A percentile compares a stretch with the other conserved stretches of the same genome.
Evolutionary conservation across 2,888 invertebrate genomes (phyloP).

Genomic region (Tenthredo amoena): DNA sequence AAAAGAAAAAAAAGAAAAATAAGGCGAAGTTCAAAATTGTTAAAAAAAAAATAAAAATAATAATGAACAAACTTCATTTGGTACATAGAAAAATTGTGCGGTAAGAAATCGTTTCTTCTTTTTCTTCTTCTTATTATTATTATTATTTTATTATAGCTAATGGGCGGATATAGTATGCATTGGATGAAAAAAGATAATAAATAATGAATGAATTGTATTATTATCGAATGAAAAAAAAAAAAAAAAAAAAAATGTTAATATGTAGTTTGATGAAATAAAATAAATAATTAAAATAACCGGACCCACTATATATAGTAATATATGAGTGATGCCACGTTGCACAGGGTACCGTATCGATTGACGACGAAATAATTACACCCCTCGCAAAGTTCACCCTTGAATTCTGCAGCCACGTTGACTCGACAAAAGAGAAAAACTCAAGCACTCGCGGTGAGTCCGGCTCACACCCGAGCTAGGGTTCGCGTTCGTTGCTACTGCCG

Average conservation of each 20-base stretch:
- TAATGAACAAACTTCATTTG: background rate
- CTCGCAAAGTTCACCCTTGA: constrained; percentile 14
- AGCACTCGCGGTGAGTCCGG: constrained; percentile 18
- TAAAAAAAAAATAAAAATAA: background rate
- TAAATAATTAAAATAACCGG: background rate
- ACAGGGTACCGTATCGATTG: background rate
- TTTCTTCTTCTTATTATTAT: background rate
- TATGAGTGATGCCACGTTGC: background rate
- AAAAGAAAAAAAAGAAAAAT: background rate
- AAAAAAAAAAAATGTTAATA: background rate
- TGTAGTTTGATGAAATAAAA: background rate
- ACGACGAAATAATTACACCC: constrained; percentile 24
- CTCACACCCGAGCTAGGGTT: constrained; percentile 35
- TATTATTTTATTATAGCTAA: background rate
- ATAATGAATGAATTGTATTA: background rate
- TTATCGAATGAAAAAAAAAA: background rate
- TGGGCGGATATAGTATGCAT: background rate
- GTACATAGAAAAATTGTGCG: too few species aligned
- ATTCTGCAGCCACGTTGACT: constrained; percentile 34
- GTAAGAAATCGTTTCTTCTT: background rate
- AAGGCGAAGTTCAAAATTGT: too few species aligned
- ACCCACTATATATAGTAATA: background rate
- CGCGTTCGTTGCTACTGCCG: constrained; percentile 3
- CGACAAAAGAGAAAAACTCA: constrained; percentile 27
- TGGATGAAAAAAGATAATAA: background rate